phyloP scores from a whole-genome alignment of 2,113 vertebrate species.

The Oncorhynchus nerka region DNA sequence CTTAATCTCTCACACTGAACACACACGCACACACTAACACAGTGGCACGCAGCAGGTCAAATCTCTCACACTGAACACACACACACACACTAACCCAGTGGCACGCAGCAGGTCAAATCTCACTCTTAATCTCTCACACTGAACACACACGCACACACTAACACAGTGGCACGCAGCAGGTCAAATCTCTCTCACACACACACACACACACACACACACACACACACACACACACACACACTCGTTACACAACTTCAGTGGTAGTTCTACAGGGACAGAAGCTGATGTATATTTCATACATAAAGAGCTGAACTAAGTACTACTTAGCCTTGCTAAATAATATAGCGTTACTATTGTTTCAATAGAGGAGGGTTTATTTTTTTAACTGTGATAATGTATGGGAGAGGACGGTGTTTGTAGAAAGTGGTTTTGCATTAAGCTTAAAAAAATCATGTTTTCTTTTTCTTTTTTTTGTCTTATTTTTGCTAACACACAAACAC shows the following conservation, averaged over 20 bases:
- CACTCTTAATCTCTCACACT: no score
- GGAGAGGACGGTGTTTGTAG: conserved; percentile 72
- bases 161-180: background rate
- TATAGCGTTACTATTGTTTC: conserved; percentile 76
- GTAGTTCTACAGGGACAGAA: conserved; percentile 64
- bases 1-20: no score
- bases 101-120: no score
- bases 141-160: conserved; percentile 6
- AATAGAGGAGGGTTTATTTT: conserved; percentile 80
- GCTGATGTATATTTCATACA: conserved; percentile 71
- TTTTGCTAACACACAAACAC: conserved; percentile 32
- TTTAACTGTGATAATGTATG: conserved; percentile 81
- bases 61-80: no score
- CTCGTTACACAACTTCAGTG: conserved; percentile 36
- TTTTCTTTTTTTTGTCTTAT: conserved; percentile 47
- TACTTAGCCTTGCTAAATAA: conserved; percentile 75
- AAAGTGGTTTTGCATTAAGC: conserved; percentile 75
- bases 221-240: background rate
- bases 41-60: no score
- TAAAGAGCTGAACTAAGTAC: conserved; percentile 73
- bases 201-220: background rate
- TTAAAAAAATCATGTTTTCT: conserved; percentile 38
- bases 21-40: no score
- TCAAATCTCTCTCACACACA: background rate
- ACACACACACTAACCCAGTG: no score